These are phyloP conservation scores for Rhagoletis zephyria DNA, from an alignment of 1,140 invertebrate genomes.

Conservation along the genomic window DNA sequence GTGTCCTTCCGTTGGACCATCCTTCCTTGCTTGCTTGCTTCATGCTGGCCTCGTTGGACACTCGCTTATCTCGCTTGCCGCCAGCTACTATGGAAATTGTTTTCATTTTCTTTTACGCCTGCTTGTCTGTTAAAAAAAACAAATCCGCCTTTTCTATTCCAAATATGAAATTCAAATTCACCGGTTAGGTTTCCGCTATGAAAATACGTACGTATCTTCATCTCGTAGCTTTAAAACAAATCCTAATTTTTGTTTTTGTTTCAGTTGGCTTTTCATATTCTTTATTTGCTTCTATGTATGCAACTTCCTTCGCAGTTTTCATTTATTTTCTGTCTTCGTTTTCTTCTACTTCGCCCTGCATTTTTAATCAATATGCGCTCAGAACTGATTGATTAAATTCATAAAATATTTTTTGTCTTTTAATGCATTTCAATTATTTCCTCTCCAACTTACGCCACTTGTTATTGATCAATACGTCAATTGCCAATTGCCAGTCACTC, in stretches of 20 bases:
- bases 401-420: slow-evolving; percentile 9
- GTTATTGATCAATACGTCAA: slow-evolving; percentile 8
- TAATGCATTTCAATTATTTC: slow-evolving; percentile 27
- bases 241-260: background rate
- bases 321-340: background rate
- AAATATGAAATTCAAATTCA: slow-evolving; percentile 6
- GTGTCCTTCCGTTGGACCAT: background rate
- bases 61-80: background rate
- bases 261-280: background rate
- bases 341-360: background rate
- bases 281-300: background rate
- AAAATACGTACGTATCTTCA: background rate
- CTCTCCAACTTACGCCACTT: background rate
- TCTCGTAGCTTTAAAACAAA: background rate
- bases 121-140: slow-evolving; percentile 8
- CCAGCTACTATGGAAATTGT: slow-evolving; percentile 25
- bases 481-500: slow-evolving; percentile 7
- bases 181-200: background rate
- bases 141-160: slow-evolving; percentile 7
- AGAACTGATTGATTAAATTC: background rate
- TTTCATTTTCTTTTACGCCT: slow-evolving; percentile 15
- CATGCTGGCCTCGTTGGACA: background rate
- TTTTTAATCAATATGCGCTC: background rate
- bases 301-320: background rate
- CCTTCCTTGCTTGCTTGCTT: background rate